phyloP scores from a whole-genome alignment of 2,797 vertebrate species.

The Limnodromus scolopaceus region DNA sequence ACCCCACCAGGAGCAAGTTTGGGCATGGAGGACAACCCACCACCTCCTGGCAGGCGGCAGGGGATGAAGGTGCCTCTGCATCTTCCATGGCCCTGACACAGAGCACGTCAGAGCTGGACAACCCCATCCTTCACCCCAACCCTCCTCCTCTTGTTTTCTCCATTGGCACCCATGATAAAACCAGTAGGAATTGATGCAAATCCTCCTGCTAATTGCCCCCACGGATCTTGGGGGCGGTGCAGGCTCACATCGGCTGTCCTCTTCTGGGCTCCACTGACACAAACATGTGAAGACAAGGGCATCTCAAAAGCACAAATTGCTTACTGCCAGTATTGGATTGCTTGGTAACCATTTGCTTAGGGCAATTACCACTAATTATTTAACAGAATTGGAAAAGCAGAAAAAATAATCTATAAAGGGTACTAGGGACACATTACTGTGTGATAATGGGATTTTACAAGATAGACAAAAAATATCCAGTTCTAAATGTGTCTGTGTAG shows the following conservation, averaged over 20 bases:
- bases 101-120: not conserved
- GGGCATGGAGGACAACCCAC: not conserved
- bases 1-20: not conserved
- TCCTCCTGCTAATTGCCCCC: not conserved
- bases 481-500: not conserved
- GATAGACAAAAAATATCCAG: not conserved
- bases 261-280: not conserved
- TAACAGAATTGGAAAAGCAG: slow-evolving; percentile 34
- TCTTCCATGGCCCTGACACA: not conserved
- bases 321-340: not conserved
- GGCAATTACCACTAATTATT: slow-evolving; percentile 66
- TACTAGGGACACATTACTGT: not conserved
- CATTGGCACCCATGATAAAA: not conserved
- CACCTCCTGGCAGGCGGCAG: not conserved
- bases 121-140: not conserved
- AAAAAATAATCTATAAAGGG: slow-evolving; percentile 46
- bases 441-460: slow-evolving; percentile 32
- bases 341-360: slow-evolving; percentile 43
- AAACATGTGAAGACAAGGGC: not conserved
- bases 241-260: not conserved
- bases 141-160: not conserved
- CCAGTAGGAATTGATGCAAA: not conserved
- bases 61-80: no score
- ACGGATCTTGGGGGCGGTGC: accelerated
- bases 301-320: not conserved